phyloP scores from a whole-genome alignment of 2,797 vertebrate genomes.

The Macroramphosus scolopax region DNA sequence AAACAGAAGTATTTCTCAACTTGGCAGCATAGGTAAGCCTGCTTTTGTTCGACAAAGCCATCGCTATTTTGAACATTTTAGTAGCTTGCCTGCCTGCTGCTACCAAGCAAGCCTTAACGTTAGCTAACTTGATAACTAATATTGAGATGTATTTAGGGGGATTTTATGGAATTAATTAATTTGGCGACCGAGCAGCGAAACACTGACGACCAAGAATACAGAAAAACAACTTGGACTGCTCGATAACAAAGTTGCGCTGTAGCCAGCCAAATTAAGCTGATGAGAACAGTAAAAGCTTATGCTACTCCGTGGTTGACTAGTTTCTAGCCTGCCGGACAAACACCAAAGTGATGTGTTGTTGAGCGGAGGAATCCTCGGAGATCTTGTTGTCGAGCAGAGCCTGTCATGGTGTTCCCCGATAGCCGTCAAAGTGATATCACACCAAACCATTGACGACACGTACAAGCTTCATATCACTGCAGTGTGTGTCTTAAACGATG shows the following conservation, averaged over 20 bases:
- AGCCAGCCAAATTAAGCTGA: constrained; percentile 25
- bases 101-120: constrained; percentile 59
- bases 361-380: constrained; percentile 69
- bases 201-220: too few species aligned
- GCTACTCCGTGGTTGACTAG: constrained; percentile 51
- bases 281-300: constrained; percentile 39
- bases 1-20: constrained; percentile 63
- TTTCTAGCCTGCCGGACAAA: constrained; percentile 43
- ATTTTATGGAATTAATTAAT: constrained; percentile 58
- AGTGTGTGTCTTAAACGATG: constrained; percentile 22
- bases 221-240: constrained; percentile 33
- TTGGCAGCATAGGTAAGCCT: constrained; percentile 70
- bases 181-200: too few species aligned
- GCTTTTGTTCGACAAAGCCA: constrained; percentile 55
- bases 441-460: constrained; percentile 19
- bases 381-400: constrained; percentile 55
- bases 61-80: constrained; percentile 61
- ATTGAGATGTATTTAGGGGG: constrained; percentile 32
- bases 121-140: constrained; percentile 71
- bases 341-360: constrained; percentile 58
- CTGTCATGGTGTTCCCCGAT: constrained; percentile 43
- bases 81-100: constrained; percentile 56
- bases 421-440: constrained; percentile 52
- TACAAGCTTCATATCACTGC: constrained; percentile 15
- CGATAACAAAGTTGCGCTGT: constrained; percentile 52